Conservation (phyloP, 2,888 invertebrate species). For the Nymphalis polychloros region DNA sequence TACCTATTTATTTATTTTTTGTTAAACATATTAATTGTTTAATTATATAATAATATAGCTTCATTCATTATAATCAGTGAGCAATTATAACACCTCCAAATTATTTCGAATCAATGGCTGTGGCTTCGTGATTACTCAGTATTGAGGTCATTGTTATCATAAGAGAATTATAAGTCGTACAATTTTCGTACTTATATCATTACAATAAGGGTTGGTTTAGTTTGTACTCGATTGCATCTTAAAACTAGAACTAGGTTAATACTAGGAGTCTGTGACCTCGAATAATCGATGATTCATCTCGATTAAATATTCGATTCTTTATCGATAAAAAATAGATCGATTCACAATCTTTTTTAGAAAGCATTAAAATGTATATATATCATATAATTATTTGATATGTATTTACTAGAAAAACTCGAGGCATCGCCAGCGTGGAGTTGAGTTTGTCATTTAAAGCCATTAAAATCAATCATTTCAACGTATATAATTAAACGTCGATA, state of each 20-base stretch:
- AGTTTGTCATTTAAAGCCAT: no score
- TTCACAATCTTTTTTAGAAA: not conserved
- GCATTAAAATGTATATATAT: no score
- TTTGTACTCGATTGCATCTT: not conserved
- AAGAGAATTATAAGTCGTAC: not conserved
- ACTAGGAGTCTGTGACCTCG: conserved; percentile 15
- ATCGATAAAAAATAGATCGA: not conserved
- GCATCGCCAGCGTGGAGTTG: no score
- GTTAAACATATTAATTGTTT: no score
- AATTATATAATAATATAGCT: not conserved
- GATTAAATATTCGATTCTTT: not conserved
- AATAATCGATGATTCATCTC: conserved; percentile 12
- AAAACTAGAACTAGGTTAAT: conserved; percentile 27
- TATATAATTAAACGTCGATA: no score
- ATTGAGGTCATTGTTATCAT: conserved; percentile 28
- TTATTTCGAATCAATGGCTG: conserved; percentile 11
- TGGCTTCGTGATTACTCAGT: conserved; percentile 19
- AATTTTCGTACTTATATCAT: not conserved
- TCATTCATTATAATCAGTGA: not conserved
- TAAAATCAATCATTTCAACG: no score
- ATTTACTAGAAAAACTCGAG: no score
- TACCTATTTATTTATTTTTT: no score
- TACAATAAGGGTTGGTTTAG: not conserved
- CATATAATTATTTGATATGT: no score
- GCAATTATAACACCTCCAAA: conserved; percentile 18